Conservation (phyloP, 2,797 vertebrate species). For the Sylvilagus floridanus region DNA sequence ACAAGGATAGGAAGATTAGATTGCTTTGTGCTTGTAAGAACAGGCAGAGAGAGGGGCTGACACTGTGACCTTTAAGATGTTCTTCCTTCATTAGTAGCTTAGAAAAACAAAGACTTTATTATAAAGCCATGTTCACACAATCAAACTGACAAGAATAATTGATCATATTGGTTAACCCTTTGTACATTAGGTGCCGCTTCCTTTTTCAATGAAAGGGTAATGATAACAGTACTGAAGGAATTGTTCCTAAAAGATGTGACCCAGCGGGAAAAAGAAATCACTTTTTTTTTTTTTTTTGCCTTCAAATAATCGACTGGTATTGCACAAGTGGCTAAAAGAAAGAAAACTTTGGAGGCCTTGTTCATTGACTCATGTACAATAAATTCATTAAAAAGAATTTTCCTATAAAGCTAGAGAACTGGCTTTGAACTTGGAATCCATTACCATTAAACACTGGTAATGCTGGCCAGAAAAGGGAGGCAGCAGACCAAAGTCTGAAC, state of each 20-base stretch:
- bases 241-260: neutral
- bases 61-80: constrained; percentile 72
- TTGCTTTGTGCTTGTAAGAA: constrained; percentile 64
- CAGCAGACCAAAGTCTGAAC: neutral
- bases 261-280: neutral
- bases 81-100: constrained; percentile 74
- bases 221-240: neutral
- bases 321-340: constrained; percentile 63
- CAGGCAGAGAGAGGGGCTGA: constrained; percentile 57
- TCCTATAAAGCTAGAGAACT: constrained; percentile 2
- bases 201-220: constrained; percentile 48
- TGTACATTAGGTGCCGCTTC: neutral
- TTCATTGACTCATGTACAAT: constrained; percentile 22
- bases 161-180: neutral
- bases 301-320: constrained; percentile 24
- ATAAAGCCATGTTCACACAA: neutral
- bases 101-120: constrained; percentile 24
- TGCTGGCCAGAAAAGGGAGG: constrained; percentile 9
- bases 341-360: constrained; percentile 47
- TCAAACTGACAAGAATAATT: constrained; percentile 6
- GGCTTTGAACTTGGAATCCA: neutral
- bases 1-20: constrained; percentile 39
- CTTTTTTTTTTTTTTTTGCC: neutral
- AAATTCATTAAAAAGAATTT: neutral
- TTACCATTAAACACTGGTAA: neutral